Percentiles rank a stretch among this genome's conserved stretches.
Conservation (phyloP, 2,797 vertebrate genomes). For the Sebastes steindachneri region DNA sequence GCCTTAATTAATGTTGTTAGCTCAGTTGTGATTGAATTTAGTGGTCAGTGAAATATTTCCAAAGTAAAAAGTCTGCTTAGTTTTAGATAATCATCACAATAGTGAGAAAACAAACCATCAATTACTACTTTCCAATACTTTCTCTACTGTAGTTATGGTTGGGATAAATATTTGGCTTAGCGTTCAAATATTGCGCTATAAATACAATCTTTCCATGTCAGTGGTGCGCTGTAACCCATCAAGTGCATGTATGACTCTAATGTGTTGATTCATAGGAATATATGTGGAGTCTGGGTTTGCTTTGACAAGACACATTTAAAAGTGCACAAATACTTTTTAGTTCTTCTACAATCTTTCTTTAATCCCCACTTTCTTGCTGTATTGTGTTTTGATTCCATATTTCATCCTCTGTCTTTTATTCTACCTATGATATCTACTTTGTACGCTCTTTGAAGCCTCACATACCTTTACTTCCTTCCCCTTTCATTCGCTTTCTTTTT, state of each 20-base stretch:
- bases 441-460: not conserved
- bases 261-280: not conserved
- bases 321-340: not conserved
- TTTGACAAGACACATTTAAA: not conserved
- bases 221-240: not conserved
- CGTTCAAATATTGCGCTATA: not conserved
- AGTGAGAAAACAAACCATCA: not conserved
- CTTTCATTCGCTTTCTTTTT: not conserved
- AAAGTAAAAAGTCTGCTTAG: not conserved
- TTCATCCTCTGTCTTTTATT: not conserved
- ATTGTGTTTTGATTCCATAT: not conserved
- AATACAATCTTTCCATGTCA: not conserved
- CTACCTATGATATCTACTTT: not conserved
- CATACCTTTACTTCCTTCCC: not conserved
- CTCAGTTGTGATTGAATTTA: not conserved
- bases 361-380: not conserved
- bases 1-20: not conserved
- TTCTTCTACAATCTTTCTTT: not conserved
- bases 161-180: not conserved
- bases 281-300: not conserved
- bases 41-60: not conserved
- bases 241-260: not conserved
- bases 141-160: not conserved
- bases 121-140: not conserved
- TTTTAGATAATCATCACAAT: not conserved